These are phyloP conservation scores for Glareola pratincola DNA, from an alignment of 2,113 vertebrate species.

Conservation along the genomic window DNA sequence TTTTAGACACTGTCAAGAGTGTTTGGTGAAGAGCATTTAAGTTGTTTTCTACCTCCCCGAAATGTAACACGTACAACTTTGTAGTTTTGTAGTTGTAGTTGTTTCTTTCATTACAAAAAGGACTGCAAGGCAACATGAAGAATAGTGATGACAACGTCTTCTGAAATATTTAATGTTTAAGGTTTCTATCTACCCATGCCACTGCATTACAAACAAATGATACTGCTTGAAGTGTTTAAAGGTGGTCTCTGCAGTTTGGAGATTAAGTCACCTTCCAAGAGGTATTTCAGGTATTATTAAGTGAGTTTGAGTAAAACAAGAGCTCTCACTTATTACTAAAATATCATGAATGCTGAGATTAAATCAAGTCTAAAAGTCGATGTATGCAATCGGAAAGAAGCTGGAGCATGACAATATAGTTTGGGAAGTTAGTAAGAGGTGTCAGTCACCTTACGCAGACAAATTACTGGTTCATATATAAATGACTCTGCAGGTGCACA, in stretches of 20 bases:
- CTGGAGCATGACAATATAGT: accelerated
- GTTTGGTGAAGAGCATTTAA: not conserved
- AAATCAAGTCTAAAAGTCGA: not conserved
- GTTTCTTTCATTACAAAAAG: not conserved
- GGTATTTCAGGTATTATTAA: not conserved
- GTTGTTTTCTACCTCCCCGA: not conserved
- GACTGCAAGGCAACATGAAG: not conserved
- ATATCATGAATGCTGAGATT: not conserved
- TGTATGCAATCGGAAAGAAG: not conserved
- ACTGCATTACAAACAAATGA: not conserved
- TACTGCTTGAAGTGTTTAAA: not conserved
- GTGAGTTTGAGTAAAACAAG: not conserved
- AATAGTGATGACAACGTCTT: not conserved
- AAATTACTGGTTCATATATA: not conserved
- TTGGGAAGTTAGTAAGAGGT: not conserved
- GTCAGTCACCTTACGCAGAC: not conserved
- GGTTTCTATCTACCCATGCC: not conserved
- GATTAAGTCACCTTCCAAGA: not conserved
- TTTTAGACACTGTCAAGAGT: not conserved
- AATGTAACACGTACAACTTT: not conserved
- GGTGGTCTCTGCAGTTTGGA: not conserved
- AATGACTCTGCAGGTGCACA: not conserved
- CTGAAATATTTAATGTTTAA: not conserved
- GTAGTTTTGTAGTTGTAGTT: not conserved
- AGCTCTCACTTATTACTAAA: not conserved